Evolutionary conservation across 2,888 invertebrate genomes (phyloP).

Genomic region (Plebejus melissa): DNA sequence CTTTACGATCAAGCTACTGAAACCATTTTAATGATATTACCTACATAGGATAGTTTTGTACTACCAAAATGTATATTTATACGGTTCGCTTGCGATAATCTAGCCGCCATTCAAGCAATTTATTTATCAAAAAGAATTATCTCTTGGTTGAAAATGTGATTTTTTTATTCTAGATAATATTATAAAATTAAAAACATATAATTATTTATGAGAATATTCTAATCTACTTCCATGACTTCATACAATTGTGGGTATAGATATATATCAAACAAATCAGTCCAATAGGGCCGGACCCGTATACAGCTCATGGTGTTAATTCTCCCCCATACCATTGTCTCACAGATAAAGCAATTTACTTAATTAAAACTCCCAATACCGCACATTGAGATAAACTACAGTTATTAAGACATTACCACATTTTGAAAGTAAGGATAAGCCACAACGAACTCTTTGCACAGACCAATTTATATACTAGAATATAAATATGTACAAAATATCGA

Average conservation of each 20-base stretch:
- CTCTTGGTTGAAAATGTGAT: no score
- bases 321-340: conserved; percentile 66
- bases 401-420: conserved; percentile 54
- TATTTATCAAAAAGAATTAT: no score
- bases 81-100: no score
- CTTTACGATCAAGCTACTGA: no score
- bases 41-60: no score
- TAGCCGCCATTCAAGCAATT: no score
- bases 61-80: no score
- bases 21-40: no score
- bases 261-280: conserved; percentile 74
- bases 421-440: background rate
- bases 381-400: conserved; percentile 62
- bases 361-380: conserved; percentile 63
- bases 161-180: no score
- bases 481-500: no score
- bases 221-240: background rate
- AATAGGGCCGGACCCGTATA: conserved; percentile 59
- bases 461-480: background rate
- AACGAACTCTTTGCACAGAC: background rate
- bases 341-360: conserved; percentile 78
- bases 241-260: conserved; percentile 43
- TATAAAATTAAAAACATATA: no score
- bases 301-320: conserved; percentile 57
- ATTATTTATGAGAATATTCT: background rate